Conservation (phyloP, 1,140 invertebrate species). For the Bradynema listronoti region DNA sequence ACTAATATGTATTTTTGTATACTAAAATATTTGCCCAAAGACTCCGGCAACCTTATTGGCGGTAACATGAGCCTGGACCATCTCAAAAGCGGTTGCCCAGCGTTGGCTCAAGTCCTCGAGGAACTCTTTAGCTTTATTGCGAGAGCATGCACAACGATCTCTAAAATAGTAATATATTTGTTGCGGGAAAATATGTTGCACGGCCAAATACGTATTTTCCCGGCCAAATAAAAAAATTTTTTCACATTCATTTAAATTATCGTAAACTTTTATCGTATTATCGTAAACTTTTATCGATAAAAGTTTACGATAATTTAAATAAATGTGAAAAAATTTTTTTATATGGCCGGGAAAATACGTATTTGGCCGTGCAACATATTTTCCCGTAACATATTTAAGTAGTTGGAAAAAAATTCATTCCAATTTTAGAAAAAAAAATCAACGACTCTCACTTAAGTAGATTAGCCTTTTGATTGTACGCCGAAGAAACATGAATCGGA, state of each 20-base stretch:
- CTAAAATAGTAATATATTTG: slow-evolving; percentile 30
- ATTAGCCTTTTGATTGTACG: slow-evolving; percentile 42
- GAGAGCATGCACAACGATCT: slow-evolving; percentile 39
- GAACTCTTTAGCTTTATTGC: slow-evolving; percentile 40
- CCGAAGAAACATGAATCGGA: slow-evolving; percentile 50
- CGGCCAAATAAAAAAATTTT: too few relatives aligned
- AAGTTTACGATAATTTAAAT: slow-evolving; percentile 9
- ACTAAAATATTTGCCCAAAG: too few relatives aligned
- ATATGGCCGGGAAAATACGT: too few relatives aligned
- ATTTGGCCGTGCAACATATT: too few relatives aligned
- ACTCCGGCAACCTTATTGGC: slow-evolving; percentile 43
- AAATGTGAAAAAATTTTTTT: neutral
- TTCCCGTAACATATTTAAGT: slow-evolving; percentile 19
- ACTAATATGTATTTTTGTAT: slow-evolving; percentile 16
- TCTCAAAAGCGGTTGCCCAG: slow-evolving; percentile 36
- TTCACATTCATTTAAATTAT: too few relatives aligned
- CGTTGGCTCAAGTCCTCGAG: slow-evolving; percentile 31
- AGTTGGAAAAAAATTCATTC: too few relatives aligned
- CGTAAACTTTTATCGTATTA: too few relatives aligned
- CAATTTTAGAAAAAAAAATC: neutral
- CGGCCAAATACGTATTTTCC: too few relatives aligned
- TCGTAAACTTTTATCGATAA: too few relatives aligned
- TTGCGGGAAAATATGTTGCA: too few relatives aligned
- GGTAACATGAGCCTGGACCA: slow-evolving; percentile 40
- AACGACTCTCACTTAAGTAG: slow-evolving; percentile 33